Evolutionary conservation across 2,113 vertebrate genomes (phyloP).

Genomic region (Macaca fascicularis): DNA sequence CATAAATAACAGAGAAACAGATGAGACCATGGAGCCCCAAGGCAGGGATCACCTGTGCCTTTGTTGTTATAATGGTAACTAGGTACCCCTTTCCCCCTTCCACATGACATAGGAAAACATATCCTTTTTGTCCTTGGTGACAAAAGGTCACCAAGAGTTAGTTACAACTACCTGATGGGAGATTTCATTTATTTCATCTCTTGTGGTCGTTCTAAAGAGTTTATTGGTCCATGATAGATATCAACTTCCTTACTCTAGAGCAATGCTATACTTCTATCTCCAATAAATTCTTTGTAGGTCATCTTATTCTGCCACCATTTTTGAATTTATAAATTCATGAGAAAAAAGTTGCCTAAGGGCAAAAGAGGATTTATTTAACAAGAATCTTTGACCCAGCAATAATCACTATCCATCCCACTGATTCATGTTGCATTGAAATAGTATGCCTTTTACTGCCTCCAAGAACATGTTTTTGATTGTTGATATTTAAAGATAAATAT

Average conservation of each 20-base stretch:
- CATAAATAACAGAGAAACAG: background rate
- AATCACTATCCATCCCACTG: background rate
- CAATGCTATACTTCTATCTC: background rate
- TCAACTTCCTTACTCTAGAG: background rate
- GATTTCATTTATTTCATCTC: background rate
- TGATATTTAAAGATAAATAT: constrained; percentile 20
- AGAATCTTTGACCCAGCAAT: background rate
- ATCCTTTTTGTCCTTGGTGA: background rate
- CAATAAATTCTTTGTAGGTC: background rate
- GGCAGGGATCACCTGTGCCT: background rate
- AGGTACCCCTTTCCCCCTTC: background rate
- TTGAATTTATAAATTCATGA: background rate
- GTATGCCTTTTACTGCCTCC: background rate
- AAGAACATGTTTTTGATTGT: background rate
- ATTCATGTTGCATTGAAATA: background rate
- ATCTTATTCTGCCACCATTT: background rate
- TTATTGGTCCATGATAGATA: background rate
- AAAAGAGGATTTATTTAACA: background rate
- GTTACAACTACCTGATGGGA: background rate
- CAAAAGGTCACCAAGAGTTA: background rate
- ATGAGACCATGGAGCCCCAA: background rate
- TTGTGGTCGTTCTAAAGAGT: background rate
- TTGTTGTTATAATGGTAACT: background rate
- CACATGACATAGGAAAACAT: background rate
- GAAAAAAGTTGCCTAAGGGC: background rate